Conservation (phyloP, 2,113 vertebrate genomes). For the Romanogobio albipinnatus region DNA sequence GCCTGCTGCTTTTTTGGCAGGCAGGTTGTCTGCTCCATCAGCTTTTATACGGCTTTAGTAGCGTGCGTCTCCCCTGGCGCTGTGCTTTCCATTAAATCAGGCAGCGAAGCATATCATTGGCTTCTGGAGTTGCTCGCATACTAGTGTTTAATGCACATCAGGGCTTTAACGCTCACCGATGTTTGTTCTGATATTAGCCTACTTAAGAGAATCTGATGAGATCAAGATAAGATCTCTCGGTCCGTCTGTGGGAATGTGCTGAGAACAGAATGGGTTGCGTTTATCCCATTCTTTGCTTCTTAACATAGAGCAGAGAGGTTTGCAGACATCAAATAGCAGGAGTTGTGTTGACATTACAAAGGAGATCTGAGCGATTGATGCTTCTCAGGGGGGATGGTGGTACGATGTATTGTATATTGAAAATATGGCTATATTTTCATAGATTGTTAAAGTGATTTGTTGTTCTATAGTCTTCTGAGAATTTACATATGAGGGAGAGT, state of each 20-base stretch:
- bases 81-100: constrained; percentile 51
- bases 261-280: constrained; percentile 10
- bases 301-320: constrained; percentile 12
- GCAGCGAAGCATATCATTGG: constrained; percentile 49
- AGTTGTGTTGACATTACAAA: constrained; percentile 4
- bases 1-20: constrained; percentile 41
- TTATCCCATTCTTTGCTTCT: constrained; percentile 10
- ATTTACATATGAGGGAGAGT: not conserved
- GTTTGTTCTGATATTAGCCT: constrained; percentile 25
- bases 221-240: constrained; percentile 32
- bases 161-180: constrained; percentile 21
- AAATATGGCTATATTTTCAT: constrained; percentile 48
- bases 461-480: constrained; percentile 9
- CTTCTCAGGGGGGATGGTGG: not conserved
- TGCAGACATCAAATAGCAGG: not conserved
- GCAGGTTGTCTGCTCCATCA: constrained; percentile 30
- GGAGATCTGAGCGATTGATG: constrained; percentile 14
- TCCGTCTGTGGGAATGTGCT: not conserved
- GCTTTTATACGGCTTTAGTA: constrained; percentile 33
- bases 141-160: constrained; percentile 49
- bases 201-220: constrained; percentile 43
- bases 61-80: constrained; percentile 30
- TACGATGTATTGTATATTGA: constrained; percentile 3
- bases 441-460: constrained; percentile 14
- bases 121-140: constrained; percentile 35